phyloP scores from a whole-genome alignment of 2,888 invertebrate species.

The Geotrupes spiniger region DNA sequence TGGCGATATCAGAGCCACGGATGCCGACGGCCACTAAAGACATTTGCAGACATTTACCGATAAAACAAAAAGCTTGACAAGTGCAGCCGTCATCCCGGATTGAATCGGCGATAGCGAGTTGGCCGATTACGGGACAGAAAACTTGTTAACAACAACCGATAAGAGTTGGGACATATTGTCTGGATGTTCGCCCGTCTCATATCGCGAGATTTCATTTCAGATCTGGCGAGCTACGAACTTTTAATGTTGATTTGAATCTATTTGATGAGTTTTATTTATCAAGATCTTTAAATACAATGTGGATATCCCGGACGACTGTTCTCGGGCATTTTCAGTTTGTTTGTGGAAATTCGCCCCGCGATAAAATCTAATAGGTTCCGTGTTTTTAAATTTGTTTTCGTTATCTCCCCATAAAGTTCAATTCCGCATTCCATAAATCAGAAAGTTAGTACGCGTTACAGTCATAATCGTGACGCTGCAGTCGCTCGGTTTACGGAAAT shows the following conservation, averaged over 20 bases:
- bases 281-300: conserved; percentile 37
- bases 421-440: conserved; percentile 38
- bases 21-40: conserved; percentile 30
- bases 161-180: conserved; percentile 49
- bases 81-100: conserved; percentile 39
- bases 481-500: conserved; percentile 27
- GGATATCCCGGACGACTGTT: conserved; percentile 11
- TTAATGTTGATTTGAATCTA: conserved; percentile 52
- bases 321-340: conserved; percentile 34
- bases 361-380: conserved; percentile 42
- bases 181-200: conserved; percentile 47
- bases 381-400: conserved; percentile 44
- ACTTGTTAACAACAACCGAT: conserved; percentile 50
- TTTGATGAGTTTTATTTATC: conserved; percentile 51
- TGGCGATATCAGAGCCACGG: not conserved
- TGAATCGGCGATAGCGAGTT: conserved; percentile 42
- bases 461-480: conserved; percentile 23
- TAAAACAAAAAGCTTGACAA: conserved; percentile 47
- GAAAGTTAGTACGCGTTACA: conserved; percentile 32
- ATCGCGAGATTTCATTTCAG: conserved; percentile 49
- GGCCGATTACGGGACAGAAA: conserved; percentile 44
- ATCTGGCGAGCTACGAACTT: conserved; percentile 45
- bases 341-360: conserved; percentile 39
- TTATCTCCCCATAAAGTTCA: conserved; percentile 37
- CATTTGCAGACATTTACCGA: conserved; percentile 41